Evolutionary conservation across 2,797 vertebrate species (phyloP).

Genomic region (Poecilia gillii): DNA sequence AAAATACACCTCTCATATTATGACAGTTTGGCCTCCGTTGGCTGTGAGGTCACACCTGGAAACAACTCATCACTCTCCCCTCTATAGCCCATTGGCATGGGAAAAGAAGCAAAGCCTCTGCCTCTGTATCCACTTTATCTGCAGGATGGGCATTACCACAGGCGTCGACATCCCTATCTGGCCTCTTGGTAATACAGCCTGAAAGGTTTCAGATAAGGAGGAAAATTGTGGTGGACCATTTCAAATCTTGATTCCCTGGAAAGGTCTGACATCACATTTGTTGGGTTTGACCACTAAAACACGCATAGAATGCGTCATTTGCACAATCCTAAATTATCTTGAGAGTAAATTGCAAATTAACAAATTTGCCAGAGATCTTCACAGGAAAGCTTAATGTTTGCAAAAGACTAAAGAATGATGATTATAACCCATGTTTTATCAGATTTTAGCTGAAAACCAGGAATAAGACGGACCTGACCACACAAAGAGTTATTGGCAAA

Average conservation of each 20-base stretch:
- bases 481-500: background rate
- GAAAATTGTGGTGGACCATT: constrained; percentile 28
- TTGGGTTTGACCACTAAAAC: constrained; percentile 26
- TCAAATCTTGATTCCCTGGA: constrained; percentile 34
- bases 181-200: constrained; percentile 54
- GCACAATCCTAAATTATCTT: background rate
- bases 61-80: constrained; percentile 64
- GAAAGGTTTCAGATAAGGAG: constrained; percentile 68
- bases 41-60: constrained; percentile 64
- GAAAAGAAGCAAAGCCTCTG: constrained; percentile 56
- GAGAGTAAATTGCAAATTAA: background rate
- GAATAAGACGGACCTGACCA: background rate
- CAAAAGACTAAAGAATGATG: background rate
- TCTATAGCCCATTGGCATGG: constrained; percentile 46
- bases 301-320: constrained; percentile 8
- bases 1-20: background rate
- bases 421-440: background rate
- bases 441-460: background rate
- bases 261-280: constrained; percentile 32
- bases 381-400: background rate
- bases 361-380: background rate
- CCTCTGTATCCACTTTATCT: constrained; percentile 62
- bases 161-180: constrained; percentile 67
- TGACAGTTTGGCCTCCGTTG: constrained; percentile 23
- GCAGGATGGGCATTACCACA: constrained; percentile 75